phyloP scores from a whole-genome alignment of 2,113 vertebrate species.

The Sciurus niger region DNA sequence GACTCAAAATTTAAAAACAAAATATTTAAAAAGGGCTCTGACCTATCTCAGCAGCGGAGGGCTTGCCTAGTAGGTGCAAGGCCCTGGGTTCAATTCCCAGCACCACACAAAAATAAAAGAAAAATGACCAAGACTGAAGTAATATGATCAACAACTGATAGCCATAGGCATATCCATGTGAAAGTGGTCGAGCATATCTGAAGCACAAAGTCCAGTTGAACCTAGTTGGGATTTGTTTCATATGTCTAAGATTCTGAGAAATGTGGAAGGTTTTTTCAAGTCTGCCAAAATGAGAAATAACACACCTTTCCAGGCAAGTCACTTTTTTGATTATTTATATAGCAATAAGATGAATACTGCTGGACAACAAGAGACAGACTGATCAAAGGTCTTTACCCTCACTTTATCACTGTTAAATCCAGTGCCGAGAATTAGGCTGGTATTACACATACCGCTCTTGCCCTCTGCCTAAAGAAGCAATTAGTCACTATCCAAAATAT shows the following conservation, averaged over 20 bases:
- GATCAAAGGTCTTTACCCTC: background rate
- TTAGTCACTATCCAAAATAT: conserved; percentile 32
- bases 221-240: background rate
- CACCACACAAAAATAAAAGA: background rate
- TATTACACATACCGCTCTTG: background rate
- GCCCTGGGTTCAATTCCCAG: background rate
- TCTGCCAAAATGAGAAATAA: conserved; percentile 27
- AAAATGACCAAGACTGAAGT: background rate
- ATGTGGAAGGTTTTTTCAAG: background rate
- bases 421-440: conserved; percentile 1
- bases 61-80: background rate
- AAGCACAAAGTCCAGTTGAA: conserved; percentile 7
- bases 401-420: conserved; percentile 5
- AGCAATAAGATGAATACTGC: background rate
- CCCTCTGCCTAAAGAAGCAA: conserved; percentile 35
- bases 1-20: background rate
- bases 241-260: background rate
- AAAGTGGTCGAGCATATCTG: background rate
- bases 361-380: background rate
- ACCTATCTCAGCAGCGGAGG: background rate
- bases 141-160: background rate
- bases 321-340: background rate
- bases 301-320: background rate
- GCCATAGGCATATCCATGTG: background rate
- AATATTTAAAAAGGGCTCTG: background rate